Evolutionary conservation across 1,140 invertebrate species (phyloP).

Genomic region (Potamilus streckersoni): DNA sequence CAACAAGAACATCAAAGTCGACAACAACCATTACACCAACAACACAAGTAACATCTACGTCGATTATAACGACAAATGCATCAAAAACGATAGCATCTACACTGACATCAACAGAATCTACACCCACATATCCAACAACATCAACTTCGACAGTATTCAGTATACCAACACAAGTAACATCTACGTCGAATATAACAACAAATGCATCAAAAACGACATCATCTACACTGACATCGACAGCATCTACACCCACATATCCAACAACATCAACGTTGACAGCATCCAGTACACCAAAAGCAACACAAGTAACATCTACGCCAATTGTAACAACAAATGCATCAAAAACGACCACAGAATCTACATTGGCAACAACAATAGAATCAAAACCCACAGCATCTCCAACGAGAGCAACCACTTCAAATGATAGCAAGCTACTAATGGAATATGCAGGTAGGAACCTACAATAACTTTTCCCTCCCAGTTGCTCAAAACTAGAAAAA

Average conservation of each 20-base stretch:
- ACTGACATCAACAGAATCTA: conserved; percentile 1
- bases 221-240: conserved; percentile 3
- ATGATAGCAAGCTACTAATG: too few species aligned
- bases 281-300: too few species aligned
- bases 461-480: too few species aligned
- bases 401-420: background rate
- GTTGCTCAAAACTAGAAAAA: too few species aligned
- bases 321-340: background rate
- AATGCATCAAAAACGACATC: background rate
- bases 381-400: background rate
- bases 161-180: background rate
- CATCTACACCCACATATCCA: background rate
- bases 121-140: conserved; percentile 3
- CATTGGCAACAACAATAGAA: background rate
- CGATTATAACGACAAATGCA: background rate
- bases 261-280: background rate
- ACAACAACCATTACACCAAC: background rate
- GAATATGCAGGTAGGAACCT: too few species aligned
- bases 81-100: background rate
- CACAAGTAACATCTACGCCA: background rate
- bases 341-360: background rate
- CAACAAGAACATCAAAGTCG: background rate
- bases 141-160: background rate
- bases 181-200: background rate
- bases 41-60: background rate